These are phyloP conservation scores for Dorcus hopei DNA, from an alignment of 2,888 invertebrate species.

Conservation along the genomic window DNA sequence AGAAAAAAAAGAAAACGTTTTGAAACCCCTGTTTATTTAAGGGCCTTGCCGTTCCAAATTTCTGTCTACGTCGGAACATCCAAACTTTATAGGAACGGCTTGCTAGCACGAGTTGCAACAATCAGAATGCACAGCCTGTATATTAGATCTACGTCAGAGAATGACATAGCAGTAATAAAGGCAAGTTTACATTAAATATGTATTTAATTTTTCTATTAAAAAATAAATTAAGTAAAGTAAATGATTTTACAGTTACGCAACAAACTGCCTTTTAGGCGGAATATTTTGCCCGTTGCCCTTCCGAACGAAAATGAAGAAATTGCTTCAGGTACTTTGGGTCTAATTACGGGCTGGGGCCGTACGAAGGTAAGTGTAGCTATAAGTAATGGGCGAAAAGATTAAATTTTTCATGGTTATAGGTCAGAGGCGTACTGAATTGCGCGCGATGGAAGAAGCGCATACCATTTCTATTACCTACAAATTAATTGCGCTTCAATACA, in stretches of 20 bases:
- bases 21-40: not conserved
- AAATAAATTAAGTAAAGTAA: too few relatives aligned
- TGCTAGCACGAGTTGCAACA: not conserved
- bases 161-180: not conserved
- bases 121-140: not conserved
- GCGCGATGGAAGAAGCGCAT: too few relatives aligned
- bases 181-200: not conserved
- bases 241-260: not conserved
- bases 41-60: not conserved
- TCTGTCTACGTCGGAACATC: not conserved
- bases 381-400: too few relatives aligned
- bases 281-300: conserved; percentile 4
- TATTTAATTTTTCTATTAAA: too few relatives aligned
- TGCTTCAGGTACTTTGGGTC: not conserved
- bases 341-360: conserved; percentile 15
- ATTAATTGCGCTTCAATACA: too few relatives aligned
- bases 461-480: too few relatives aligned
- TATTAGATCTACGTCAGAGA: not conserved
- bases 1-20: not conserved
- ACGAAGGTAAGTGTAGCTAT: not conserved
- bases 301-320: not conserved
- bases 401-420: too few relatives aligned
- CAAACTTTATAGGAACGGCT: not conserved
- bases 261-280: not conserved
- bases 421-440: too few relatives aligned